These are phyloP conservation scores for Piscicola geometra DNA, from an alignment of 2,888 invertebrate species.

Conservation along the genomic window DNA sequence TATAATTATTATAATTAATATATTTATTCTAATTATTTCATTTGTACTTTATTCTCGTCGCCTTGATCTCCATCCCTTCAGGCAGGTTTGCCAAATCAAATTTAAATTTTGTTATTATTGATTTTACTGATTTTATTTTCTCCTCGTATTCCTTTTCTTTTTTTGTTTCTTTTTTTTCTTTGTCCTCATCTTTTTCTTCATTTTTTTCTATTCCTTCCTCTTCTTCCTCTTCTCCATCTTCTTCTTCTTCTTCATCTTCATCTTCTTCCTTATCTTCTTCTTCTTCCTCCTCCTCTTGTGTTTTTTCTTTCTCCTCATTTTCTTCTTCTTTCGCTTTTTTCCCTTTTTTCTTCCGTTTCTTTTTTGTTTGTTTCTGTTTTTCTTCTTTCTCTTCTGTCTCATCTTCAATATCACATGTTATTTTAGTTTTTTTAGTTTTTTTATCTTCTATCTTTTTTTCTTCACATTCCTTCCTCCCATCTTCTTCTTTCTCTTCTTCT, in stretches of 20 bases:
- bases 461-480: not conserved
- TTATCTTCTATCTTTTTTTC: not conserved
- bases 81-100: too few relatives aligned
- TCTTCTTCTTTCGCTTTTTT: not conserved
- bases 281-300: not conserved
- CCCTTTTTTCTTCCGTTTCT: not conserved
- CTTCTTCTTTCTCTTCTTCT: not conserved
- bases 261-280: not conserved
- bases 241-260: not conserved
- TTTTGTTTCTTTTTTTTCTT: too few relatives aligned
- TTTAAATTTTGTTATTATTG: too few relatives aligned
- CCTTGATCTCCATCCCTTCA: too few relatives aligned
- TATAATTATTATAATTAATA: too few relatives aligned
- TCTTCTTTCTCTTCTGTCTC: slow-evolving; percentile 8
- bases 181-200: too few relatives aligned
- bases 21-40: too few relatives aligned
- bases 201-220: not conserved
- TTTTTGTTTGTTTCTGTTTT: slow-evolving; percentile 16
- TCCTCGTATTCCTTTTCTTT: too few relatives aligned
- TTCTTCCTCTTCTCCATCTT: not conserved
- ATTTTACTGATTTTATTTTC: too few relatives aligned
- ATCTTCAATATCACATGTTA: not conserved
- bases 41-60: too few relatives aligned
- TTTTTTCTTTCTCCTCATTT: not conserved
- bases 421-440: not conserved